Evolutionary conservation across 1,140 invertebrate species (phyloP).

Genomic region (Sitobion miscanthi): DNA sequence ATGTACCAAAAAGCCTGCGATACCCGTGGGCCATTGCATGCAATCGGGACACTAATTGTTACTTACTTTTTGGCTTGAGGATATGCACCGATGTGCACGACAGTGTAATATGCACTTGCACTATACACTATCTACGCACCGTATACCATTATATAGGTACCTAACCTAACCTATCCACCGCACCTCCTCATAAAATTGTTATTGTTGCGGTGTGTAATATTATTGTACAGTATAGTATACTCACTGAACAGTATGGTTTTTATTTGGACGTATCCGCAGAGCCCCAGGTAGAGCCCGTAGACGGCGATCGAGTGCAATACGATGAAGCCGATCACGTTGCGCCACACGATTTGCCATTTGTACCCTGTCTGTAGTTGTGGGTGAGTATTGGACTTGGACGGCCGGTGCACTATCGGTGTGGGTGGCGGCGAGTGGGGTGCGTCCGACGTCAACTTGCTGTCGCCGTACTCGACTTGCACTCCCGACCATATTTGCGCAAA

Average conservation of each 20-base stretch:
- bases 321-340: constrained; percentile 73
- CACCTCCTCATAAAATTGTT: neutral
- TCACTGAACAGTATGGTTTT: constrained; percentile 24
- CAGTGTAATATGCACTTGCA: no score
- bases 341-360: constrained; percentile 74
- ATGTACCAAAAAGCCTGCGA: neutral
- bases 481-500: constrained; percentile 27
- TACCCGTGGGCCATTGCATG: no score
- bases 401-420: constrained; percentile 64
- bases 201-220: neutral
- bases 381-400: neutral
- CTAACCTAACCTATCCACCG: no score
- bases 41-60: no score
- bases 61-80: no score
- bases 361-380: constrained; percentile 60
- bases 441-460: neutral
- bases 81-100: no score
- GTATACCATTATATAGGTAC: no score
- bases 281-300: constrained; percentile 71
- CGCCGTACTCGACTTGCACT: neutral
- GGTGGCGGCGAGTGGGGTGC: constrained; percentile 64
- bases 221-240: neutral
- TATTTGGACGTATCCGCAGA: neutral
- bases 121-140: no score
- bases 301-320: constrained; percentile 70